Conservation (phyloP, 1,140 invertebrate species). For the Caenorhabditis tropicalis region DNA sequence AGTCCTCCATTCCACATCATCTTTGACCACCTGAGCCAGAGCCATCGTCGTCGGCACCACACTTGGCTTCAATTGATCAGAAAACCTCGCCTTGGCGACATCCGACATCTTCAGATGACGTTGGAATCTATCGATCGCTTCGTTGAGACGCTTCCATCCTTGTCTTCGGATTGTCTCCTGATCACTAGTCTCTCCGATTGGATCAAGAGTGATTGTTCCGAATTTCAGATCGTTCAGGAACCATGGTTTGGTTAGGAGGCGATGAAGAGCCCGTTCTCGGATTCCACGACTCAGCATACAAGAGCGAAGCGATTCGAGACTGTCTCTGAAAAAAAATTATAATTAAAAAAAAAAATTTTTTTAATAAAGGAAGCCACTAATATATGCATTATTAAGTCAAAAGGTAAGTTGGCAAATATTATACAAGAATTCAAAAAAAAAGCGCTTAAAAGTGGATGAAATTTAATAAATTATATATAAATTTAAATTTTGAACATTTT, state of each 20-base stretch:
- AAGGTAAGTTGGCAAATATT: too few species aligned
- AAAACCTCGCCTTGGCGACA: not conserved
- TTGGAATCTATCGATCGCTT: constrained; percentile 9
- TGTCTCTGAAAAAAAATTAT: constrained; percentile 29
- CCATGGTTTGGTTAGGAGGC: constrained; percentile 48
- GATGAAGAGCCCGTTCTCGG: constrained; percentile 47
- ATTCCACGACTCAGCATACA: constrained; percentile 48
- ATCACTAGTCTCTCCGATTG: not conserved
- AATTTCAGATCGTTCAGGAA: constrained; percentile 48
- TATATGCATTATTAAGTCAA: too few species aligned
- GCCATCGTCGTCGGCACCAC: constrained; percentile 21
- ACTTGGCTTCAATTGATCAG: not conserved
- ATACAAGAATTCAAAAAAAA: too few species aligned
- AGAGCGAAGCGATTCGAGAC: not conserved
- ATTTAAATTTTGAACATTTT: too few species aligned
- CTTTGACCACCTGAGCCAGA: constrained; percentile 6
- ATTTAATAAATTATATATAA: too few species aligned
- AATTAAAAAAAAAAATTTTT: too few species aligned
- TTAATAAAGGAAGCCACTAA: too few species aligned
- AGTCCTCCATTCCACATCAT: not conserved
- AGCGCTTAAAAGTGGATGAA: too few species aligned
- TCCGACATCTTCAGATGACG: not conserved
- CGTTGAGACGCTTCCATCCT: constrained; percentile 9
- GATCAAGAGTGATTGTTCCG: not conserved
- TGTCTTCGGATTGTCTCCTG: not conserved